Evolutionary conservation across 2,888 invertebrate genomes (phyloP).

Genomic region (Tortrix viridana): DNA sequence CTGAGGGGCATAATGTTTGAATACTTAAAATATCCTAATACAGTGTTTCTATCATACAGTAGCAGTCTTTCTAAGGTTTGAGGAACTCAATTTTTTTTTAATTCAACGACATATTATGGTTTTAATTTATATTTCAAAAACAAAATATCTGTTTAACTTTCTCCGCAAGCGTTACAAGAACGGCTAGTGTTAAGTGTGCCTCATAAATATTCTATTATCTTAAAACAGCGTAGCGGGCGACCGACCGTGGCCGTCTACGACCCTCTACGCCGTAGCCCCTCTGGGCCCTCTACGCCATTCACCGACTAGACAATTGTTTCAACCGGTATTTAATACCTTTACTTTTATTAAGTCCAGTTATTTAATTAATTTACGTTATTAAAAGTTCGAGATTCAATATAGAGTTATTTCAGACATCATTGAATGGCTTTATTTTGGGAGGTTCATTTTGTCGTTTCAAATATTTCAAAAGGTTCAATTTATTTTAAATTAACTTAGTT

Average conservation of each 20-base stretch:
- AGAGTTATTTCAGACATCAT: slow-evolving; percentile 6
- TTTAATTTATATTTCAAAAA: too few relatives aligned
- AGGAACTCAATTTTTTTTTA: too few relatives aligned
- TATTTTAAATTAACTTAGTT: too few relatives aligned
- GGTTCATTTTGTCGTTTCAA: slow-evolving; percentile 6
- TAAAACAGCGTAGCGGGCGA: neutral
- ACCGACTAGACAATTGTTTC: slow-evolving; percentile 1
- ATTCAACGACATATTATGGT: too few relatives aligned
- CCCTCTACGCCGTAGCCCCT: slow-evolving; percentile 26
- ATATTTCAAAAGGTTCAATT: slow-evolving; percentile 20
- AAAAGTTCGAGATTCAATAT: slow-evolving; percentile 4
- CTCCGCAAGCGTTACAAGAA: too few relatives aligned
- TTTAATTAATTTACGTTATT: slow-evolving; percentile 18
- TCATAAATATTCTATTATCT: too few relatives aligned
- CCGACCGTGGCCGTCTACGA: slow-evolving; percentile 11
- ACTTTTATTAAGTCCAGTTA: slow-evolving; percentile 9
- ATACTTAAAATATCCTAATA: too few relatives aligned
- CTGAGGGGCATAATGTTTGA: too few relatives aligned
- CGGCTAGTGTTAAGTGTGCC: too few relatives aligned
- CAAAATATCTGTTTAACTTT: too few relatives aligned
- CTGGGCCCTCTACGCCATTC: slow-evolving; percentile 4
- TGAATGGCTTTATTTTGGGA: neutral
- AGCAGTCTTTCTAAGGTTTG: too few relatives aligned
- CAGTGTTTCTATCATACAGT: too few relatives aligned
- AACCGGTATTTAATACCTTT: slow-evolving; percentile 10